phyloP scores from a whole-genome alignment of 1,140 invertebrate genomes.

The Drosophila simulans region DNA sequence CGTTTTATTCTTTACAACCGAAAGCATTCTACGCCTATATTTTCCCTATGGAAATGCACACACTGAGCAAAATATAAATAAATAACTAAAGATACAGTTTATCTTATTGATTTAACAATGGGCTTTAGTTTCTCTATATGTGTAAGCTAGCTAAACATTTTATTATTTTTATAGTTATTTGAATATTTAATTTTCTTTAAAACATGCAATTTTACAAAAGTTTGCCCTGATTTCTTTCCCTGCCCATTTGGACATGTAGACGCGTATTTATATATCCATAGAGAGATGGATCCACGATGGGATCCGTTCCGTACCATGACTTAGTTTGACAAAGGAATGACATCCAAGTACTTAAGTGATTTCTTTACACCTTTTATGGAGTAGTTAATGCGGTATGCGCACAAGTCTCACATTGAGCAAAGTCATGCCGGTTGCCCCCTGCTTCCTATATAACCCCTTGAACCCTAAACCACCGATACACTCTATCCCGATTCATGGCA shows the following conservation, averaged over 20 bases:
- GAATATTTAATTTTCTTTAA: too few relatives aligned
- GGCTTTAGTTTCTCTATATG: too few relatives aligned
- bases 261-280: conserved; percentile 10
- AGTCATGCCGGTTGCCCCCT: conserved; percentile 58
- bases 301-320: conserved; percentile 62
- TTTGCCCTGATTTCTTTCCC: not conserved
- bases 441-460: conserved; percentile 12
- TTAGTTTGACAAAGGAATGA: conserved; percentile 82
- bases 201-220: too few relatives aligned
- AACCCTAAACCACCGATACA: conserved; percentile 43
- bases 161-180: too few relatives aligned
- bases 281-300: conserved; percentile 38
- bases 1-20: conserved; percentile 81
- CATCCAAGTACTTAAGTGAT: conserved; percentile 83
- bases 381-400: conserved; percentile 79
- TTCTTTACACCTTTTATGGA: conserved; percentile 83
- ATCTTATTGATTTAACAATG: too few relatives aligned
- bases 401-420: conserved; percentile 65
- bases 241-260: conserved; percentile 5
- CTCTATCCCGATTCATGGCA: conserved; percentile 47
- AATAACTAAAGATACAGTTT: not conserved
- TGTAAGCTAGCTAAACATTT: not conserved
- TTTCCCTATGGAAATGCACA: conserved; percentile 37
- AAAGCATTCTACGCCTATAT: conserved; percentile 76
- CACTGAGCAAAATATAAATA: not conserved